Evolutionary conservation across 2,113 vertebrate genomes (phyloP).

Genomic region (Oxygymnocypris stewartii): DNA sequence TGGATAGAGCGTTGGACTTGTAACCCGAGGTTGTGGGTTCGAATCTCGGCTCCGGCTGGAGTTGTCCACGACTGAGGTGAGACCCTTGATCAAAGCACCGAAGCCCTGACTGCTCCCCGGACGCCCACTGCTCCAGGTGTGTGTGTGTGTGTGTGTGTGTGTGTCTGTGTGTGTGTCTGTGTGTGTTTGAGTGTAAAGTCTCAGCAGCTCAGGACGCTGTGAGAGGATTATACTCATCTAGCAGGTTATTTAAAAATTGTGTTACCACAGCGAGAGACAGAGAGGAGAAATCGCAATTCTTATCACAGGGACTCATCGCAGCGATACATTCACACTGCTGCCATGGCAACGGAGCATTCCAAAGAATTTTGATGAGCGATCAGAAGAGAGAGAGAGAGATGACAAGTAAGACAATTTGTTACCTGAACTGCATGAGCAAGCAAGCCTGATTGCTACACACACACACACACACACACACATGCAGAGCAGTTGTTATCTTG

Average conservation of each 20-base stretch:
- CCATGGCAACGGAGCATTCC: conserved; percentile 79
- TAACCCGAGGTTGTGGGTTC: no score
- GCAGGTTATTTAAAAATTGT: conserved; percentile 30
- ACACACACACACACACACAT: conserved; percentile 30
- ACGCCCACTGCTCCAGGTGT: not conserved
- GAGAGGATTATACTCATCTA: conserved; percentile 25
- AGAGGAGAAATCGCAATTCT: conserved; percentile 60
- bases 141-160: not conserved
- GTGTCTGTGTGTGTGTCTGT: not conserved
- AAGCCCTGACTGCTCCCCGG: no score
- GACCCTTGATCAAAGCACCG: no score
- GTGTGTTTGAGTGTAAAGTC: not conserved
- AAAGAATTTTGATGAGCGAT: conserved; percentile 78
- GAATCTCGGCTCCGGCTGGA: no score
- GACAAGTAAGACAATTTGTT: conserved; percentile 75
- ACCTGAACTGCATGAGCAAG: conserved; percentile 66
- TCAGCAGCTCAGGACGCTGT: not conserved
- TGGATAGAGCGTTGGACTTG: no score
- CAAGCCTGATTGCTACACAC: conserved; percentile 65
- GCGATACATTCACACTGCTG: conserved; percentile 74
- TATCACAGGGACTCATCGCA: conserved; percentile 66
- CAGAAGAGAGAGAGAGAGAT: conserved; percentile 66
- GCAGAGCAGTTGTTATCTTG: conserved; percentile 16
- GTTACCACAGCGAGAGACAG: conserved; percentile 44
- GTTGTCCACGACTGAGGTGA: no score